These are phyloP conservation scores for Neodiprion lecontei DNA, from an alignment of 1,140 invertebrate species.

Conservation along the genomic window DNA sequence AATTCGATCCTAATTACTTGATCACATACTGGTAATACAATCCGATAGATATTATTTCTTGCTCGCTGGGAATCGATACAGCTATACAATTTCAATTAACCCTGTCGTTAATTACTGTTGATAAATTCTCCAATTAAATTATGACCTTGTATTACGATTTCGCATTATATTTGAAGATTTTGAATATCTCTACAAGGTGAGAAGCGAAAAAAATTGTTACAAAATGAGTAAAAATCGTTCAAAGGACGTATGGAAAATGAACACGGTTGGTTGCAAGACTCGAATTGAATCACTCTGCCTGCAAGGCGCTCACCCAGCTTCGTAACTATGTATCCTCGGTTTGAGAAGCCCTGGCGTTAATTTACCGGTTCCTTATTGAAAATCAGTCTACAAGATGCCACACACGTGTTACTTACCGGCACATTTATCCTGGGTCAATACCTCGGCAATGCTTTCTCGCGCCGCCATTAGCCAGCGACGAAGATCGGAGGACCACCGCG, in stretches of 20 bases:
- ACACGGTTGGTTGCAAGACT: background rate
- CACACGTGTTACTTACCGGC: too few relatives aligned
- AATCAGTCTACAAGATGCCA: background rate
- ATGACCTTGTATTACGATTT: background rate
- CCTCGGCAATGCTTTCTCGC: background rate
- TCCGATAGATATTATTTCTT: background rate
- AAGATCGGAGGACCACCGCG: background rate
- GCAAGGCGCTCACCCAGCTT: background rate
- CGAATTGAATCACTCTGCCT: conserved; percentile 4
- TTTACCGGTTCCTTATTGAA: background rate
- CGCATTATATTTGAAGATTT: background rate
- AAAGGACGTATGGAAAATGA: conserved; percentile 10
- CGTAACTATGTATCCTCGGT: background rate
- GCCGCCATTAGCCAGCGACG: background rate
- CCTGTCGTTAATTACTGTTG: background rate
- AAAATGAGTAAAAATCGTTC: too few relatives aligned
- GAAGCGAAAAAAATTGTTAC: too few relatives aligned
- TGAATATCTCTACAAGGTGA: background rate
- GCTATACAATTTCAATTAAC: background rate
- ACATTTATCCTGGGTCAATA: too few relatives aligned
- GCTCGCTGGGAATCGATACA: background rate
- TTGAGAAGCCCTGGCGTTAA: conserved; percentile 1
- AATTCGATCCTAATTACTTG: background rate
- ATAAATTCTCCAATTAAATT: background rate
- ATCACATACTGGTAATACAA: background rate